Percentiles rank a stretch among this genome's conserved stretches.
Conservation (phyloP, 1,140 invertebrate species). For the Drosophila grimshawi region DNA sequence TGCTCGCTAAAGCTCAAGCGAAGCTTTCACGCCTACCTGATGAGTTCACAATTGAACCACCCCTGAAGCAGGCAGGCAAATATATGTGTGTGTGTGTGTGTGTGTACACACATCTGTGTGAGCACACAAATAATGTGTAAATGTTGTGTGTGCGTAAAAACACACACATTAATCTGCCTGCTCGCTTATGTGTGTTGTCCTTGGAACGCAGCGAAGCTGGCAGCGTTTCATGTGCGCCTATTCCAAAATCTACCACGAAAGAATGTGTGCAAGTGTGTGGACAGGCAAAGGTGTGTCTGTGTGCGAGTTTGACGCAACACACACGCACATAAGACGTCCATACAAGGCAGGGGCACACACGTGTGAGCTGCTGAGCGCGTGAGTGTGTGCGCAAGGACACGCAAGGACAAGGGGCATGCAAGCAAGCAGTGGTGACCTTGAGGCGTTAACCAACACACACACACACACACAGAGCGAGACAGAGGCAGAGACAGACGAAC, state of each 20-base stretch:
- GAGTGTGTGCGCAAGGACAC: background rate
- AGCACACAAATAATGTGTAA: constrained; percentile 50
- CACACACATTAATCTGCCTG: constrained; percentile 43
- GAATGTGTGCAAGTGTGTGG: constrained; percentile 83
- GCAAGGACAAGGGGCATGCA: constrained; percentile 28
- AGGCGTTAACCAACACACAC: constrained; percentile 24
- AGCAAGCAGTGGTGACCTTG: constrained; percentile 55
- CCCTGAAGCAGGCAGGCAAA: constrained; percentile 13
- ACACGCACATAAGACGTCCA: background rate
- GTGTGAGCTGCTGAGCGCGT: background rate
- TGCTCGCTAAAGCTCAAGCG: constrained; percentile 8
- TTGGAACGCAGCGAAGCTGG: background rate
- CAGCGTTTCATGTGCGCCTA: constrained; percentile 62
- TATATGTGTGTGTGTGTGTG: background rate
- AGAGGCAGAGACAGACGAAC: background rate
- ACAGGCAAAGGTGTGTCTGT: constrained; percentile 38
- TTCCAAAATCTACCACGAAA: constrained; percentile 78
- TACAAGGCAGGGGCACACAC: background rate
- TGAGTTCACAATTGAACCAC: background rate
- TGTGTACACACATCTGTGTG: constrained; percentile 6
- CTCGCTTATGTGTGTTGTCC: constrained; percentile 27
- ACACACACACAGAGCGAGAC: background rate
- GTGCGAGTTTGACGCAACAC: constrained; percentile 39
- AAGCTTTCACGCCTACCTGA: constrained; percentile 22
- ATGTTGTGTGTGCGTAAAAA: constrained; percentile 17